Conservation (phyloP, 2,797 vertebrate species). For the Paramormyrops hopkinsi region DNA sequence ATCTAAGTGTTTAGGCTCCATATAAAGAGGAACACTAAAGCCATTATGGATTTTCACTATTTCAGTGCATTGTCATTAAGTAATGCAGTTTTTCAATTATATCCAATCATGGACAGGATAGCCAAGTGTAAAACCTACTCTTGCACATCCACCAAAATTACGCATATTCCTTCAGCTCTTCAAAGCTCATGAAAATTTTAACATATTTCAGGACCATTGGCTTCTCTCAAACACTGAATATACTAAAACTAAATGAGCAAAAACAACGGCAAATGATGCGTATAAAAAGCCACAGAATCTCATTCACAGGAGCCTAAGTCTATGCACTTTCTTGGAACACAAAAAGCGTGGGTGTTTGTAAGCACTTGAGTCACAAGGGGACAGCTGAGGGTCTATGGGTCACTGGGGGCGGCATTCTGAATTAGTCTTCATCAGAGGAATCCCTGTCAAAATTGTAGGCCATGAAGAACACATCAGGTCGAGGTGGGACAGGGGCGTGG, state of each 20-base stretch:
- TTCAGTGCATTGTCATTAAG: slow-evolving; percentile 25
- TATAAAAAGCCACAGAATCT: slow-evolving; percentile 20
- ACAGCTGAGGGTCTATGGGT: slow-evolving; percentile 28
- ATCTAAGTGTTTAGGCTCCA: slow-evolving; percentile 48
- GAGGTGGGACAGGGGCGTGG: slow-evolving; percentile 70
- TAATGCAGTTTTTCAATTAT: slow-evolving; percentile 22
- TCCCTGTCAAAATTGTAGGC: slow-evolving; percentile 74
- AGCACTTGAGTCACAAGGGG: slow-evolving; percentile 29
- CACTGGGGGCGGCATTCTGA: slow-evolving; percentile 17
- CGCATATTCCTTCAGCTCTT: slow-evolving; percentile 12
- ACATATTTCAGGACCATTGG: slow-evolving; percentile 32
- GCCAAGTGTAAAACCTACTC: slow-evolving; percentile 52
- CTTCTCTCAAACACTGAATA: slow-evolving; percentile 39
- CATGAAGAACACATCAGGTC: slow-evolving; percentile 78
- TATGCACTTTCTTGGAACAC: slow-evolving; percentile 48
- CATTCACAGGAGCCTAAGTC: slow-evolving; percentile 39
- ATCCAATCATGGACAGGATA: slow-evolving; percentile 52
- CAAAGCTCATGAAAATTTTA: slow-evolving; percentile 38
- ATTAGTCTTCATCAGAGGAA: slow-evolving; percentile 73
- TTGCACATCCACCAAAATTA: slow-evolving; percentile 59
- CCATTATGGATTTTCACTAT: slow-evolving; percentile 12
- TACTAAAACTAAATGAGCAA: slow-evolving; percentile 38
- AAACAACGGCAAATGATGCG: slow-evolving; percentile 11
- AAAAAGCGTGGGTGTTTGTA: slow-evolving; percentile 37
- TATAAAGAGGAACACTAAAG: slow-evolving; percentile 23